These are phyloP conservation scores for Peromyscus melanophrys DNA, from an alignment of 2,797 vertebrate species.

Conservation along the genomic window DNA sequence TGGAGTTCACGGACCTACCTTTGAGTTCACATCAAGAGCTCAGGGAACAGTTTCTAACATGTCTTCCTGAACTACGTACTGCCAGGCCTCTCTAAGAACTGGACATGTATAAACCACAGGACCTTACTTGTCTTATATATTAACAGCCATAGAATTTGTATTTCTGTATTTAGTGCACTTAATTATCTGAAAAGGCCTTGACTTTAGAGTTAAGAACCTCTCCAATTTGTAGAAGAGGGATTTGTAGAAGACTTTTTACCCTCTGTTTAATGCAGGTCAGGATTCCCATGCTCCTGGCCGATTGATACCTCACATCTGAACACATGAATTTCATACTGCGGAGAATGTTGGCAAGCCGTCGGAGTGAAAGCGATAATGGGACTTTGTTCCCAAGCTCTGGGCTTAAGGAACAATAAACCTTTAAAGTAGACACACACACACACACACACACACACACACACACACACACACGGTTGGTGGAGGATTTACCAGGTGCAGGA, in stretches of 20 bases:
- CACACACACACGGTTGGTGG: neutral
- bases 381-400: conserved; percentile 21
- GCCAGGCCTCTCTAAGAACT: conserved; percentile 64
- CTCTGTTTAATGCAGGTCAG: conserved; percentile 42
- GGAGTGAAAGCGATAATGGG: neutral
- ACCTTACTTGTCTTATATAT: conserved; percentile 77
- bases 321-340: neutral
- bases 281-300: neutral
- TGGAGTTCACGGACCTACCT: conserved; percentile 55
- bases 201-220: conserved; percentile 54
- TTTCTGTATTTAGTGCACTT: conserved; percentile 67
- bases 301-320: conserved; percentile 51
- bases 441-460: neutral
- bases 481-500: neutral
- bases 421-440: neutral
- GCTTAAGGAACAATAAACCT: neutral
- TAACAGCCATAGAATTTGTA: conserved; percentile 72
- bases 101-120: conserved; percentile 64
- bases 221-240: conserved; percentile 10
- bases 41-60: conserved; percentile 84
- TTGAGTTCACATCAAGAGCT: conserved; percentile 78
- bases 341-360: neutral
- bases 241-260: neutral
- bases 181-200: conserved; percentile 52
- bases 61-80: conserved; percentile 77